phyloP scores from a whole-genome alignment of 2,888 invertebrate genomes.

The Kryphioiulus occultus region DNA sequence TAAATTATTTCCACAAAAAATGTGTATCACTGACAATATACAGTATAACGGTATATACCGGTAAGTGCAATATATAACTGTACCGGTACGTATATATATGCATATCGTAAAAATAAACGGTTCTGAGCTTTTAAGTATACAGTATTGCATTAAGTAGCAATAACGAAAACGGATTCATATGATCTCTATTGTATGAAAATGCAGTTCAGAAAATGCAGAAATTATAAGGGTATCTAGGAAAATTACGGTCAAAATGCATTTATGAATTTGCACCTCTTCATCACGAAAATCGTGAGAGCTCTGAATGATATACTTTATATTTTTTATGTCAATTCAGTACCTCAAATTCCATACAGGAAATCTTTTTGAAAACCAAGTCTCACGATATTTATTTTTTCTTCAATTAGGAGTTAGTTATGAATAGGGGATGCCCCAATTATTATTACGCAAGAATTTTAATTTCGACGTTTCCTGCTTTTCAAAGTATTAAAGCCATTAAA shows the following conservation, averaged over 20 bases:
- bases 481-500: not conserved
- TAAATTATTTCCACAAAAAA: not conserved
- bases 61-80: not conserved
- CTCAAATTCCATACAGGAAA: not conserved
- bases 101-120: too few relatives aligned
- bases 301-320: not conserved
- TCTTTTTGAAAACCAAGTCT: not conserved
- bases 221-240: not conserved
- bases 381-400: not conserved
- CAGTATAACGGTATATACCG: not conserved
- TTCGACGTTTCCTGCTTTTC: not conserved
- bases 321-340: not conserved
- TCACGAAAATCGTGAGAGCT: constrained; percentile 13
- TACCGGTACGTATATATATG: too few relatives aligned
- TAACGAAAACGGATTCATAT: too few relatives aligned
- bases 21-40: not conserved
- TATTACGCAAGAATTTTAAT: not conserved
- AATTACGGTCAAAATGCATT: not conserved
- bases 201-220: not conserved
- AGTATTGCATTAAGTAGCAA: too few relatives aligned
- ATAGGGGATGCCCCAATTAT: not conserved
- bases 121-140: too few relatives aligned
- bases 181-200: not conserved
- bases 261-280: not conserved
- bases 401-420: not conserved